These are phyloP conservation scores for Cepaea nemoralis DNA, from an alignment of 1,140 invertebrate genomes.

Conservation along the genomic window DNA sequence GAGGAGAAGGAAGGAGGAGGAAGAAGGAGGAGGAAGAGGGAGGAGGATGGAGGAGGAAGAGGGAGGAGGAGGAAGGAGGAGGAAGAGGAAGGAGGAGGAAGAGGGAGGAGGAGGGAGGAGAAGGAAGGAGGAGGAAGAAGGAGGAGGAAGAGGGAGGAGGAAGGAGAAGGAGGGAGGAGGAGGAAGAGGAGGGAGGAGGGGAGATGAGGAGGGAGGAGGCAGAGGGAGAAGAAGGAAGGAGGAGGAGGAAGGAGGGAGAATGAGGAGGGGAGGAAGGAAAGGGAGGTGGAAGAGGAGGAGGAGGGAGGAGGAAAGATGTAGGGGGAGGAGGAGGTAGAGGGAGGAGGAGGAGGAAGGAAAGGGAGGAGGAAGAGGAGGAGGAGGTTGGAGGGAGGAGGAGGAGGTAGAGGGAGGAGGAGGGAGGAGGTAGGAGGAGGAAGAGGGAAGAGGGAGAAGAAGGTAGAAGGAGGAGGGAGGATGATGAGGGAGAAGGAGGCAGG, in stretches of 20 bases:
- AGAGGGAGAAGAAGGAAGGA: too few species aligned
- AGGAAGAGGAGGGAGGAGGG: slow-evolving; percentile 21
- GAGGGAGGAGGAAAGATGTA: not conserved
- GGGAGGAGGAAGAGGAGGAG: too few species aligned
- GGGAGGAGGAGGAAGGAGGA: not conserved
- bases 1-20: not conserved
- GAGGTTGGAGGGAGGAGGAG: too few species aligned
- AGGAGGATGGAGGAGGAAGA: too few species aligned
- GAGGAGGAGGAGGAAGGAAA: too few species aligned
- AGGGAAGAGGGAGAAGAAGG: slow-evolving; percentile 11
- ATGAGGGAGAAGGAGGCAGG: too few species aligned
- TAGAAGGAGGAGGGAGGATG: slow-evolving; percentile 3
- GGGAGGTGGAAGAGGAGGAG: too few species aligned
- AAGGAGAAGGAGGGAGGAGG: slow-evolving; percentile 10
- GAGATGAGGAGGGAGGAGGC: too few species aligned
- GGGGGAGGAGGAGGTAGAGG: not conserved
- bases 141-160: not conserved
- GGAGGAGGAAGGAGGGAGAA: too few species aligned
- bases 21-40: not conserved
- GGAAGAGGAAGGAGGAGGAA: not conserved
- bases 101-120: not conserved
- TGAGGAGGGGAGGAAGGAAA: too few species aligned
- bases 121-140: slow-evolving; percentile 1
- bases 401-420: slow-evolving; percentile 16
- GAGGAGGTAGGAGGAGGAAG: too few species aligned